phyloP scores from a whole-genome alignment of 2,113 vertebrate genomes.

The Gymnogyps californianus region DNA sequence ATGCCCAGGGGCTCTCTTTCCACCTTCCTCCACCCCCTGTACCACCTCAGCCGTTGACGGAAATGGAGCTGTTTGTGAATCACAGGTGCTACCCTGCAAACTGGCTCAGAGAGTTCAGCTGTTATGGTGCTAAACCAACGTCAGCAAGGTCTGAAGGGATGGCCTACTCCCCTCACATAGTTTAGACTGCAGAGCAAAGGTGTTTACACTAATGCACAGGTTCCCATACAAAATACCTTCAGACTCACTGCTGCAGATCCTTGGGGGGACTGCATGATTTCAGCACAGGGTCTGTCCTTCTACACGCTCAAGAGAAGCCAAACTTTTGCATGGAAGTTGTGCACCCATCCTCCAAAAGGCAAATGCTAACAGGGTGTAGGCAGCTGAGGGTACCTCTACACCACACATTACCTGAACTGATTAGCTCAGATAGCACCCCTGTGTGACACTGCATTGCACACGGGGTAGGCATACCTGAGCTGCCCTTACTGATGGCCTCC shows the following conservation, averaged over 20 bases:
- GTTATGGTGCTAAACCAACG: not conserved
- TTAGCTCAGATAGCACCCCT: not conserved
- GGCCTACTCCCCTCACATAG: not conserved
- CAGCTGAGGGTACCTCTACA: not conserved
- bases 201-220: not conserved
- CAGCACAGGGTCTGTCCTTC: not conserved
- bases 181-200: not conserved
- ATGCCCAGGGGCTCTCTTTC: not conserved
- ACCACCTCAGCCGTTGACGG: not conserved
- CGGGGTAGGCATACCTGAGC: not conserved
- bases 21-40: not conserved
- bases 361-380: not conserved
- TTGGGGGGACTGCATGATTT: not conserved
- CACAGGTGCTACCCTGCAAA: not conserved
- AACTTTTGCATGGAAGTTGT: not conserved
- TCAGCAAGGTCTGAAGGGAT: not conserved
- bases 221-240: not conserved
- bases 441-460: rapidly evolving
- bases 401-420: not conserved
- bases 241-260: not conserved
- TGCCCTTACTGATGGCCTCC: not conserved
- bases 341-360: not conserved
- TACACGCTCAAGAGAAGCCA: not conserved
- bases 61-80: not conserved
- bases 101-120: not conserved